Evolutionary conservation across 2,113 vertebrate species (phyloP).

Genomic region (Saguinus imperator): DNA sequence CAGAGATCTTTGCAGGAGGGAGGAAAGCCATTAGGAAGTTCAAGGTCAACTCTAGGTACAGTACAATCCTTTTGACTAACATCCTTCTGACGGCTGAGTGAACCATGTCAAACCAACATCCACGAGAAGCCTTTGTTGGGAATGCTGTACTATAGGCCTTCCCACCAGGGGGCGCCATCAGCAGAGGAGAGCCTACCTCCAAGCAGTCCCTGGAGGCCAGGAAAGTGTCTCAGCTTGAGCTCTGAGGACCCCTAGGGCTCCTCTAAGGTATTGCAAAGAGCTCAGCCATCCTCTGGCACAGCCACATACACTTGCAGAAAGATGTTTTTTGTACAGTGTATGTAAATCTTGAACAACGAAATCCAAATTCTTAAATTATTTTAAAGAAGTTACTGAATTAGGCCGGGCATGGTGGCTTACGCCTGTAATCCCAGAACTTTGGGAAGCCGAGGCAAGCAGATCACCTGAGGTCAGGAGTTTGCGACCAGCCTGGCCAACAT

Average conservation of each 20-base stretch:
- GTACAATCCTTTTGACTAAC: not conserved
- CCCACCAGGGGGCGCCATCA: constrained; percentile 24
- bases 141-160: not conserved
- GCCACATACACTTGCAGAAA: not conserved
- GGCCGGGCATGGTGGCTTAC: too few species aligned
- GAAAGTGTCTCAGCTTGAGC: constrained; percentile 6
- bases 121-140: not conserved
- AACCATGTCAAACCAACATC: not conserved
- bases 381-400: not conserved
- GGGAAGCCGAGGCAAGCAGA: too few species aligned
- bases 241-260: constrained; percentile 59
- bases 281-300: not conserved
- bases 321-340: not conserved
- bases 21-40: not conserved
- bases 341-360: not conserved
- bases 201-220: not conserved
- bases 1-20: not conserved
- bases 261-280: constrained; percentile 15
- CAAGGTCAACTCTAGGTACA: not conserved
- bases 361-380: constrained; percentile 15
- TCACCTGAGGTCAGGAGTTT: too few species aligned
- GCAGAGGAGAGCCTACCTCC: not conserved
- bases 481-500: too few species aligned
- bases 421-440: too few species aligned
- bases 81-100: not conserved